Base-by-base conservation (phyloP, 2,888 invertebrate species). In the Meliscaeva auricollis region DNA sequence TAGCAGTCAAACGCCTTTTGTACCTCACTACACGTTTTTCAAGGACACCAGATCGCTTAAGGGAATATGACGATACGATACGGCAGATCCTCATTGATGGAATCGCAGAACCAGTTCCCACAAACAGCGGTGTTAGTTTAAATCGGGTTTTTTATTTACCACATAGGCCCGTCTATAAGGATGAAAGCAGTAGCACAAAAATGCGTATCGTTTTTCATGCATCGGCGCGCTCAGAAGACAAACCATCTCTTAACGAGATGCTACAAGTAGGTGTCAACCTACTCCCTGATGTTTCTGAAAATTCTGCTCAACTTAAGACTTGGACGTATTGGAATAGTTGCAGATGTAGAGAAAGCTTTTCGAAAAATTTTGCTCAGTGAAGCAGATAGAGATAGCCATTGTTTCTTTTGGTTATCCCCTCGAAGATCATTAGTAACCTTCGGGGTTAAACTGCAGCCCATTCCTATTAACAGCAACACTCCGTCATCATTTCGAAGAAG, bases 301-400 rank as follows among this genome's bases (percentile, higher is more conserved):
- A 17, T 77, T 11, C 30, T 69, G 15, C 35, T 56, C 2, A 69
- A 78, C 15, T 62, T 69, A 20, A 41, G 77, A 7, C 17, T 77
- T 6, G 69, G 77, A 1, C 58, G 62, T 5, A 54, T n/a, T 44
- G 62, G 69, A 1, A 44, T 77, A 2, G 46, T 77, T n/a, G 77
- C 77, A 30, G 77, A 77, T n/a, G 62, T 70, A 2, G 54, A 70
- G 38, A 77, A 77, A 26, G 60, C 62, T 0, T 54, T 70, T 35
- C 8, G 54, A 7, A 62, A 77, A 38, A 70, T 70, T 7, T 1
- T 11, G 8, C 46, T 77, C 0, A 69, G 70, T 13, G 46, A 20
- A 6, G 32, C 46, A 3, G 76, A 68, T 11, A 46, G 70, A 52
- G 62, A 77, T 11, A 60, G 15, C 3, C 62, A 77, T 35, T 52